Base-by-base conservation (phyloP, 2,113 vertebrate genomes). In the Collichthys lucidus region DNA sequence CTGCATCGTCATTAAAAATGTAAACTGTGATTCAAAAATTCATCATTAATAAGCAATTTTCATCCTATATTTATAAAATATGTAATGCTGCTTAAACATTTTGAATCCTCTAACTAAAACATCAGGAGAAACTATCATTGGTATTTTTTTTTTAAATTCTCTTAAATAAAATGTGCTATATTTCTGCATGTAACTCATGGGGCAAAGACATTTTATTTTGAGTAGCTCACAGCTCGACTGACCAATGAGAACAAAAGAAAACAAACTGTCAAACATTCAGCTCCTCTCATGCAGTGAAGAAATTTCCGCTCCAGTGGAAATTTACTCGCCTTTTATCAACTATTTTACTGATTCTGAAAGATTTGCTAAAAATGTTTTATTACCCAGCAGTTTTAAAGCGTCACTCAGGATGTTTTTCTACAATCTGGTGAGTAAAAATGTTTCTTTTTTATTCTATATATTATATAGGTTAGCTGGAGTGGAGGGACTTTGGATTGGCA, bases 371-470 rank as follows among this genome's bases (percentile, higher is more conserved):
- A 1, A 98, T 98, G 97, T 97, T 97, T 93, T 98, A 96, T 79
- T 97, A 96, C 44, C 96, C 96, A 0, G 85, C 85, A 5, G 96
- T 97, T 49, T 91, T 98, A 56, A 94, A 94, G 75, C 93, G 94
- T 29, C 94, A 95, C 16, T 89, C 94, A 0, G 97, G 96, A 79
- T 96, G 96, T 85, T 98, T 98, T 31, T 91, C 96, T 52, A 97
- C 95, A 2, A 95, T 98, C 79, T 98, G 97, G 97, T 97, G 89
- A 95, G 95, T 88, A 19, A n/a, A 78, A 49, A 20, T 0, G 1
- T 52, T 49, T 2, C 14, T 29, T 1, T 2, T 4, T 26, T 26
- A 26, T 26, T 24, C 11, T 26, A 3, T 64, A 42, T 82, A n/a
- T 29, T 24, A 5, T 50, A 3, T 4, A 68, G n/a, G 35, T 40